Conservation (phyloP, 2,113 vertebrate genomes). For the Orcinus orca region DNA sequence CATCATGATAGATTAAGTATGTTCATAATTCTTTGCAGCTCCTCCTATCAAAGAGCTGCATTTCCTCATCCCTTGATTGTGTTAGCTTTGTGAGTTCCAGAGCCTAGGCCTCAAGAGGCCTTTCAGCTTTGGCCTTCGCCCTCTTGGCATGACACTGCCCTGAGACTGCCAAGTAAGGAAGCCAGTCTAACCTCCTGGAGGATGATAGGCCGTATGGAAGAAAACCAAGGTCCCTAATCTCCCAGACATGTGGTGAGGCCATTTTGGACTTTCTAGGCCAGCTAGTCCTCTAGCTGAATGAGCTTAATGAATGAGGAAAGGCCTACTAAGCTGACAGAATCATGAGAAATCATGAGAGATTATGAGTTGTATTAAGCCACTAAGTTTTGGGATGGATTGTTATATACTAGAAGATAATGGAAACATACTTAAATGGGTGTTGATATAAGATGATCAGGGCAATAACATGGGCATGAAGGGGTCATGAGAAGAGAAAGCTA, state of each 20-base stretch:
- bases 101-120: conserved; percentile 19
- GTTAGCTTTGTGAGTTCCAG: conserved; percentile 20
- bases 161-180: background rate
- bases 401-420: background rate
- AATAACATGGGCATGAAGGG: background rate
- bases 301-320: background rate
- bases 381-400: background rate
- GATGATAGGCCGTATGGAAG: background rate
- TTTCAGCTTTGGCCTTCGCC: background rate
- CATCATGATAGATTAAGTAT: conserved; percentile 34
- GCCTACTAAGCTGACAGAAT: background rate
- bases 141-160: background rate
- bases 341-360: background rate
- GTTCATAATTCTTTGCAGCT: background rate
- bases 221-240: background rate
- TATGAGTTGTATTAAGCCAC: background rate
- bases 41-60: background rate
- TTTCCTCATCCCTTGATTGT: background rate
- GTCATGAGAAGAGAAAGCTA: conserved; percentile 12
- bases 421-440: background rate
- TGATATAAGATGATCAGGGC: background rate
- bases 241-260: background rate
- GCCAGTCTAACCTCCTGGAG: background rate
- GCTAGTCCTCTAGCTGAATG: background rate
- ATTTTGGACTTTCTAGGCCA: background rate